Conservation (phyloP, 2,888 invertebrate species). For the Ichneumon xanthorius region DNA sequence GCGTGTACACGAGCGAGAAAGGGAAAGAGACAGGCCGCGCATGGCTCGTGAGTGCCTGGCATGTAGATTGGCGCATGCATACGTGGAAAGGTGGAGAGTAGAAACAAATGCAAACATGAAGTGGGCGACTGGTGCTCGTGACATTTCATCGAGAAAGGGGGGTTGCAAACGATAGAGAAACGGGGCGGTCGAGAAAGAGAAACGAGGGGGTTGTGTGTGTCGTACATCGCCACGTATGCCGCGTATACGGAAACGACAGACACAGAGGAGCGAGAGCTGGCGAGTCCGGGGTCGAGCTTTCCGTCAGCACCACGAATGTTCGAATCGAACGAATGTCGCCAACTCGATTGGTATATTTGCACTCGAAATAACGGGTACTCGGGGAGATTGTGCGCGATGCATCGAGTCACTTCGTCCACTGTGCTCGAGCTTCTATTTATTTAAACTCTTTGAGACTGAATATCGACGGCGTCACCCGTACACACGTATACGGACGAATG, state of each 20-base stretch:
- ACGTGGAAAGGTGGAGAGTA: conserved; percentile 56
- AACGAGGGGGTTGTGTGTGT: neutral
- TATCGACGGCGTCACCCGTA: conserved; percentile 23
- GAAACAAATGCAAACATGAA: conserved; percentile 63
- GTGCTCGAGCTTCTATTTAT: conserved; percentile 52
- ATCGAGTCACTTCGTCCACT: conserved; percentile 46
- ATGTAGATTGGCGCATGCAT: conserved; percentile 64
- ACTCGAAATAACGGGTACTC: conserved; percentile 54
- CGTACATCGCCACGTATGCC: neutral
- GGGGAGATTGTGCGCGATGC: conserved; percentile 33
- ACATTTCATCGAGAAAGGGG: conserved; percentile 38
- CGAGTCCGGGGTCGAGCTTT: conserved; percentile 23
- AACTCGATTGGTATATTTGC: conserved; percentile 60
- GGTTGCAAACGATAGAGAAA: conserved; percentile 23
- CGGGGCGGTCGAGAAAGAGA: conserved; percentile 28
- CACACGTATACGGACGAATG: conserved; percentile 9
- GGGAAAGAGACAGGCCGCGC: neutral
- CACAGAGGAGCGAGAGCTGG: neutral
- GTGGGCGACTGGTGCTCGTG: conserved; percentile 28
- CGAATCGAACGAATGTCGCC: conserved; percentile 13
- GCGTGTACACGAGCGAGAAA: conserved; percentile 31
- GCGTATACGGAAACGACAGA: neutral
- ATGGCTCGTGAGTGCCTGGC: conserved; percentile 40
- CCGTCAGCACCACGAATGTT: neutral
- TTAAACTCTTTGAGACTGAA: conserved; percentile 40